These are phyloP conservation scores for Masnerella sp. DNA, from an alignment of 2,888 invertebrate genomes.

Conservation along the genomic window DNA sequence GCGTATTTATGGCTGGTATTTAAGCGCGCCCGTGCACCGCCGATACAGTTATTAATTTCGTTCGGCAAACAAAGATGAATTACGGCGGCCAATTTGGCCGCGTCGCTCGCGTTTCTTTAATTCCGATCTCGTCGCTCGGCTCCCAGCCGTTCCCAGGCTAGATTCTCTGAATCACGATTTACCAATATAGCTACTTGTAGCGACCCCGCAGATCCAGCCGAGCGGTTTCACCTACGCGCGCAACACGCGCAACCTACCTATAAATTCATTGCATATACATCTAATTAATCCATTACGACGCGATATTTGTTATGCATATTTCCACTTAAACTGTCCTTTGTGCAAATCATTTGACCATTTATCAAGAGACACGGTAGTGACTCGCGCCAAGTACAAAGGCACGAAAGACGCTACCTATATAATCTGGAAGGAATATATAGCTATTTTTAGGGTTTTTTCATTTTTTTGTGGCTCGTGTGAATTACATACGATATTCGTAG, in stretches of 20 bases:
- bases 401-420: no score
- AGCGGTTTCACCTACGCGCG: conserved; percentile 48
- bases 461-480: no score
- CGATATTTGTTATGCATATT: no score
- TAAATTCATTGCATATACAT: conserved; percentile 36
- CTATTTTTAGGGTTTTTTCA: no score
- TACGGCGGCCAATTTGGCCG: conserved; percentile 20
- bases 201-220: conserved; percentile 24
- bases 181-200: conserved; percentile 39
- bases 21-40: conserved; percentile 1
- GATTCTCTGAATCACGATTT: conserved; percentile 46
- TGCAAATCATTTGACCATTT: no score
- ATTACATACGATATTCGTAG: no score
- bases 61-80: conserved; percentile 21
- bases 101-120: conserved; percentile 24
- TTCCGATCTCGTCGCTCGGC: conserved; percentile 12
- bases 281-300: conserved; percentile 46
- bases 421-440: no score
- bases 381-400: no score
- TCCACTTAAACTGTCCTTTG: no score
- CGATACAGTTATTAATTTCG: conserved; percentile 39
- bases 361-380: no score
- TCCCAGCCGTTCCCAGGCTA: conserved; percentile 33
- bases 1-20: conserved; percentile 39
- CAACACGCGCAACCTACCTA: conserved; percentile 34